Base-by-base conservation (phyloP, 2,113 vertebrate genomes). In the Sylvietta virens region DNA sequence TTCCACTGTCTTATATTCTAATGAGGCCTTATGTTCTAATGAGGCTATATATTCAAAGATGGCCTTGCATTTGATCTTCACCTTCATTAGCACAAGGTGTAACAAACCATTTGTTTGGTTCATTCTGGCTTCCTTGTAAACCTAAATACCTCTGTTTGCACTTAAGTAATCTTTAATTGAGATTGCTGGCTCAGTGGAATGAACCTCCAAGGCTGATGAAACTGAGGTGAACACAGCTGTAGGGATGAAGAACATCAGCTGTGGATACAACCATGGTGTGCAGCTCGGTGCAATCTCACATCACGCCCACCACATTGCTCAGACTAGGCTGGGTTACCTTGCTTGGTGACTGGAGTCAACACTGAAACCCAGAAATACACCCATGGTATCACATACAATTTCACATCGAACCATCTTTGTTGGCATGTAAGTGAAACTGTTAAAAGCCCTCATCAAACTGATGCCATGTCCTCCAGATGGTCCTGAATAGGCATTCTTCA, bases 391-490 rank as follows among this genome's bases (percentile, higher is more conserved):
- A 58, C 71, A 53, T 21, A 39, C 11, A 47, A 37, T 88, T 86
- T 56, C 56, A 81, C 13, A 71, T 26, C 3, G 10, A 86, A 62
- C 15, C 18, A 37, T 45, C 60, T 74, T 48, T 70, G 26, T 40
- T 88, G 64, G 56, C n/a, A 28, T 22, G 4, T 45, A 65, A 88
- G 23, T 19, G 47, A 86, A 81, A 83, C 71, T 58, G 28, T 26
- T 83, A 86, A 70, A 94, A 94, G n/a, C n/a, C 21, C 17, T 64
- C 60, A 42, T 83, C 37, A 86, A 61, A 78, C 9, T 83, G 67
- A 53, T 60, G 60, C 56, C 21, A 28, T n/a, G 39, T 86, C 58
- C 80, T 90, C 67, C 76, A 95, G 69, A 91, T 71, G 83, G 80
- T 62, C 47, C 37, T 51, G 35, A 66, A 82, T n/a, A n/a, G n/a